A percentile compares a stretch with the other conserved stretches of the same genome.
These are phyloP conservation scores for Rhopalosiphum padi DNA, from an alignment of 1,140 invertebrate genomes.

Conservation along the genomic window DNA sequence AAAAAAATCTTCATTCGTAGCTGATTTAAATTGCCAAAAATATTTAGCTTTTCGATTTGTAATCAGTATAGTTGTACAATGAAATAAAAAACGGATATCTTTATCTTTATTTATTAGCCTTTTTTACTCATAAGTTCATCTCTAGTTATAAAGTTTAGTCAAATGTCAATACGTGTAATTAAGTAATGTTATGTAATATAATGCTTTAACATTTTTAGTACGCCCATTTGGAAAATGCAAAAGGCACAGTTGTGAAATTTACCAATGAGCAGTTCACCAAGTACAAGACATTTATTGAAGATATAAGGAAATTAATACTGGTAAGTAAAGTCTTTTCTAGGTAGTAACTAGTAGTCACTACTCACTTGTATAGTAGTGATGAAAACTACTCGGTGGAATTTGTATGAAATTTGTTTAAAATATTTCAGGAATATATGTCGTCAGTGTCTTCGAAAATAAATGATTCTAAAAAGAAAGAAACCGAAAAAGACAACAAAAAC, in stretches of 20 bases:
- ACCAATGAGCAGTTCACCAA: constrained; percentile 1
- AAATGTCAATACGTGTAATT: not conserved
- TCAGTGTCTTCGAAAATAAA: not conserved
- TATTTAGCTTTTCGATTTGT: not conserved
- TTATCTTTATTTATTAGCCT: too few relatives aligned
- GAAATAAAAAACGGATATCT: not conserved
- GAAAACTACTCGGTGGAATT: too few relatives aligned
- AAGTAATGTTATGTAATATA: not conserved
- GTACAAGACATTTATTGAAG: not conserved
- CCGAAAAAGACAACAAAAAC: not conserved
- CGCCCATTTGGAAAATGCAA: constrained; percentile 28
- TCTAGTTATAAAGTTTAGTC: not conserved
- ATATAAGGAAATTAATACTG: not conserved
- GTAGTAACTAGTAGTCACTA: not conserved
- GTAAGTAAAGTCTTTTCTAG: not conserved
- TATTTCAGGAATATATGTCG: not conserved
- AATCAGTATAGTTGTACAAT: not conserved
- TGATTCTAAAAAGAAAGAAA: not conserved
- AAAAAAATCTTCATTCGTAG: too few relatives aligned
- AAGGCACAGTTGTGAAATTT: not conserved
- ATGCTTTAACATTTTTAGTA: not conserved
- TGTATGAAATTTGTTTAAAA: not conserved
- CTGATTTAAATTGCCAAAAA: too few relatives aligned
- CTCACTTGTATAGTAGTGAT: not conserved
- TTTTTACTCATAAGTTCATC: not conserved